Percentiles rank a stretch among this genome's conserved stretches.
phyloP scores from a whole-genome alignment of 64 coral and sea anemone genomes.

The Catalaphyllia jardinei region DNA sequence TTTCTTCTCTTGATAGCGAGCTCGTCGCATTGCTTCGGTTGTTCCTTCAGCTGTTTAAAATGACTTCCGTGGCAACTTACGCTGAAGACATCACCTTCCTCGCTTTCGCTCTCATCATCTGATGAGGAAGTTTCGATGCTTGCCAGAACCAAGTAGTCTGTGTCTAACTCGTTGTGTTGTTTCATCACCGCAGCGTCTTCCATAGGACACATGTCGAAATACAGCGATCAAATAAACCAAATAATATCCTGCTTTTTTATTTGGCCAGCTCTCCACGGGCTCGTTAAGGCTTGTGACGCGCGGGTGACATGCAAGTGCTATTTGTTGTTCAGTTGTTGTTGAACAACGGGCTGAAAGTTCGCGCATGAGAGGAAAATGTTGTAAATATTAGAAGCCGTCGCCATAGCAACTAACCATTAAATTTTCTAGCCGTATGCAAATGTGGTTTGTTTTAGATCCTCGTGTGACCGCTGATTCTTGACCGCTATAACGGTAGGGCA shows the following conservation, averaged over 20 bases:
- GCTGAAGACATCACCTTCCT: slow-evolving; percentile 16
- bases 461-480: too few species aligned
- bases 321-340: not conserved
- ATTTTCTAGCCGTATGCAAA: not conserved
- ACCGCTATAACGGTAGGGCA: too few species aligned
- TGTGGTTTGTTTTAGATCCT: not conserved
- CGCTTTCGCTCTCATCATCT: slow-evolving; percentile 15
- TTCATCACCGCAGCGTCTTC: not conserved
- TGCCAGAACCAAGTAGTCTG: slow-evolving; percentile 1
- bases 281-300: too few species aligned
- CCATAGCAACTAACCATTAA: slow-evolving; percentile 9
- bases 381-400: slow-evolving; percentile 24
- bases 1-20: slow-evolving; percentile 31
- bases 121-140: slow-evolving; percentile 14
- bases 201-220: not conserved
- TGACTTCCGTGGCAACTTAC: slow-evolving; percentile 40
- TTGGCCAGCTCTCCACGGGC: too few species aligned
- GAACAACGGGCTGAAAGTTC: not conserved
- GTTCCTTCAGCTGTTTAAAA: slow-evolving; percentile 30
- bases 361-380: not conserved
- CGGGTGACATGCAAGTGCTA: too few species aligned
- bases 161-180: not conserved
- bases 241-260: not conserved
- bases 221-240: not conserved
- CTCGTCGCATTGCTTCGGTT: slow-evolving; percentile 7